These are phyloP conservation scores for Lathamus discolor DNA, from an alignment of 2,113 vertebrate genomes.

Conservation along the genomic window DNA sequence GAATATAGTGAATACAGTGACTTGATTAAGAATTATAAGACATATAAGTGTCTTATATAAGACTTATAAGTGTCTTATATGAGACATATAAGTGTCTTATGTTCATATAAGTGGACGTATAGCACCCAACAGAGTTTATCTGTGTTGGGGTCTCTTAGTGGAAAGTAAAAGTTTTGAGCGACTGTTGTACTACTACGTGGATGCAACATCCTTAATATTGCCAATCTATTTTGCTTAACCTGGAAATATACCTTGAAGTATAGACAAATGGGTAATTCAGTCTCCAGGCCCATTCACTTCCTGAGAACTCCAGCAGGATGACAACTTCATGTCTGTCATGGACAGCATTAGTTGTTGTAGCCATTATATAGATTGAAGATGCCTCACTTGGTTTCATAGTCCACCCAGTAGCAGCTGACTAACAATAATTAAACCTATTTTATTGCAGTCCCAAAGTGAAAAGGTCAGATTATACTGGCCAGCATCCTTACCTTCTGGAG, in stretches of 20 bases:
- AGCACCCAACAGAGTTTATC: not conserved
- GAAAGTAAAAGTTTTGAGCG: not conserved
- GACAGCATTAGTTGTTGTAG: not conserved
- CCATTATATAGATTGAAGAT: not conserved
- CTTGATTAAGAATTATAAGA: not conserved
- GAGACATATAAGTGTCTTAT: no score
- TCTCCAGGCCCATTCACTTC: not conserved
- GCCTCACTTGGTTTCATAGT: not conserved
- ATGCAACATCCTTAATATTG: not conserved
- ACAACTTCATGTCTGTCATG: not conserved
- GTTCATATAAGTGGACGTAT: not conserved
- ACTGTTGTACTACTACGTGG: not conserved
- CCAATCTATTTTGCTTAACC: not conserved
- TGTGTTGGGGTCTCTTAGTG: not conserved
- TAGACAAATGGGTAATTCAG: not conserved
- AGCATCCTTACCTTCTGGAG: constrained; percentile 79
- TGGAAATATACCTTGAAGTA: not conserved
- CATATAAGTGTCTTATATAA: not conserved
- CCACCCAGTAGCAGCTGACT: not conserved
- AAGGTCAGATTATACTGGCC: constrained; percentile 80
- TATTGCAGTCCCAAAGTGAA: constrained; percentile 84
- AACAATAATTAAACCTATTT: constrained; percentile 16
- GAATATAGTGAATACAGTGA: not conserved
- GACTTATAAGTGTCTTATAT: not conserved
- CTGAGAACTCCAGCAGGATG: not conserved